phyloP scores from a whole-genome alignment of 2,113 vertebrate species.

The Alethe castanea region DNA sequence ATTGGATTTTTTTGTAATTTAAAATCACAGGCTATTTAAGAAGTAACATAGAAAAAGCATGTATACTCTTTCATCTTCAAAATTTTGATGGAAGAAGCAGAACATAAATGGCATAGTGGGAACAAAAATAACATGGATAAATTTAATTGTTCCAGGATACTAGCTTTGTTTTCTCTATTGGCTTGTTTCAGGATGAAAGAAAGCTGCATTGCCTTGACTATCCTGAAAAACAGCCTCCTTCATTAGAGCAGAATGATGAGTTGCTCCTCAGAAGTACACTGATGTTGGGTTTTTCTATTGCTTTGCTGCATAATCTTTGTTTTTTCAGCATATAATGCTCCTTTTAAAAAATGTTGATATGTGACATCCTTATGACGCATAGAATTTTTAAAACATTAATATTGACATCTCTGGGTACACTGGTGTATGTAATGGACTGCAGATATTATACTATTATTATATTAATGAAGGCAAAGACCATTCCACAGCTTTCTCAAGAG shows the following conservation, averaged over 20 bases:
- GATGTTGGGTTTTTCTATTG: neutral
- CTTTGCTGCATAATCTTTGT: neutral
- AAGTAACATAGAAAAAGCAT: neutral
- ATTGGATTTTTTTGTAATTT: neutral
- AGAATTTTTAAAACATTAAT: neutral
- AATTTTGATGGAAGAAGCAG: neutral
- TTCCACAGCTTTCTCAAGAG: neutral
- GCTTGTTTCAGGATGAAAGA: neutral
- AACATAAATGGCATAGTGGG: neutral
- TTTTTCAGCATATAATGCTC: neutral
- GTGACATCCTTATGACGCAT: neutral
- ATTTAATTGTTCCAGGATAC: neutral
- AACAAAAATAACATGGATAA: neutral
- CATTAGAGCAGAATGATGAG: neutral
- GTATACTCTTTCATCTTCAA: neutral
- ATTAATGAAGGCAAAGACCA: neutral
- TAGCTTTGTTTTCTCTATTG: neutral
- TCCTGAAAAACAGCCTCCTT: neutral
- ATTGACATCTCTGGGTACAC: neutral
- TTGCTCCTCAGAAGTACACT: neutral
- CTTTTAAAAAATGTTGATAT: neutral
- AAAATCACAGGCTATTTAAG: neutral
- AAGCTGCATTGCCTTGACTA: neutral
- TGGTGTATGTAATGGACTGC: neutral
- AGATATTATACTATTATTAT: neutral